A percentile compares a stretch with the other conserved stretches of the same genome.
Evolutionary conservation across 2,113 vertebrate genomes (phyloP).

Genomic region (crab-eating macaque (Macaca fascicularis)): T2T-MFA8v1.1 NC_088391.1:22598001-22598500

Average conservation of each 20-base stretch:
- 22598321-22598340: neutral
- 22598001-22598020: neutral
- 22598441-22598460: neutral
- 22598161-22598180: neutral
- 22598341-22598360: neutral
- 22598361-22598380: neutral
- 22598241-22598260: neutral
- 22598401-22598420: neutral
- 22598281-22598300: neutral
- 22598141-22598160: neutral
- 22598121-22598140: neutral
- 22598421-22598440: neutral
- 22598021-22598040: slow-evolving; percentile 22
- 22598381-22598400: neutral
- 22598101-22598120: slow-evolving; percentile 33
- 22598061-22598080: slow-evolving; percentile 8
- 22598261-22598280: neutral
- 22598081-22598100: slow-evolving; percentile 38
- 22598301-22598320: neutral
- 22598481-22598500: neutral
- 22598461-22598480: neutral
- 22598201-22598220: neutral
- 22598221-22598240: neutral
- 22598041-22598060: slow-evolving; percentile 5
- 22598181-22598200: neutral